Conservation (phyloP, 2,797 vertebrate genomes). For the Bradypodion pumilum region DNA sequence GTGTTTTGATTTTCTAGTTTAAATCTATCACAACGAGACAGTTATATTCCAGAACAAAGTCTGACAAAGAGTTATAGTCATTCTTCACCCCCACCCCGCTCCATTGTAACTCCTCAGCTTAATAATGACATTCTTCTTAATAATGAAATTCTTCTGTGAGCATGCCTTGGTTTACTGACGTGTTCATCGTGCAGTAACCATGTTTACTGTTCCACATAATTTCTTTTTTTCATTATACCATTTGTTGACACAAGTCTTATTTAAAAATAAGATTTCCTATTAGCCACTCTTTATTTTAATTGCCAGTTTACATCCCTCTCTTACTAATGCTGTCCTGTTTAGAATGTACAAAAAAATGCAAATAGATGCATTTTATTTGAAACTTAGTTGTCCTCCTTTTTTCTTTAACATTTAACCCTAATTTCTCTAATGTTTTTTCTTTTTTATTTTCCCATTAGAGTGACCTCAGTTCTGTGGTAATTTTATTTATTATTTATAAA, state of each 20-base stretch:
- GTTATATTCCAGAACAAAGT: neutral
- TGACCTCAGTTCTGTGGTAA: conserved; percentile 99
- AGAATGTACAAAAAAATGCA: conserved; percentile 76
- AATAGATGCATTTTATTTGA: conserved; percentile 79
- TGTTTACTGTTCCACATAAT: conserved; percentile 31
- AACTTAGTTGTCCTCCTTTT: conserved; percentile 78
- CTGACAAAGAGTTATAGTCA: neutral
- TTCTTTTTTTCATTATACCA: conserved; percentile 32
- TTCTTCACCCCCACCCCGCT: neutral
- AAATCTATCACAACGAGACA: neutral
- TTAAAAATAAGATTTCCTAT: conserved; percentile 48
- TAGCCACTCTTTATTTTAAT: conserved; percentile 70
- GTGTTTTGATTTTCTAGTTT: neutral
- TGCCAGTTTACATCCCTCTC: conserved; percentile 74
- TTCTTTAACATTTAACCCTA: conserved; percentile 93
- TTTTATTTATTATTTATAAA: conserved; percentile 92
- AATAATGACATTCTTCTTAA: conserved; percentile 18
- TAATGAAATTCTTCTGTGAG: conserved; percentile 19
- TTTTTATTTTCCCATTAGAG: conserved; percentile 99
- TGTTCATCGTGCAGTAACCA: conserved; percentile 5
- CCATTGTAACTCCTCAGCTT: conserved; percentile 5
- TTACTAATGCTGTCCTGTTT: conserved; percentile 80
- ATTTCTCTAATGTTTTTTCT: conserved; percentile 90
- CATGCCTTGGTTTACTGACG: conserved; percentile 17
- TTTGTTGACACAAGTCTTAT: conserved; percentile 37